Percentiles rank a stretch among this genome's conserved stretches.
Evolutionary conservation across 2,113 vertebrate species (phyloP).

Genomic region (Protomyctophum bolini): DNA sequence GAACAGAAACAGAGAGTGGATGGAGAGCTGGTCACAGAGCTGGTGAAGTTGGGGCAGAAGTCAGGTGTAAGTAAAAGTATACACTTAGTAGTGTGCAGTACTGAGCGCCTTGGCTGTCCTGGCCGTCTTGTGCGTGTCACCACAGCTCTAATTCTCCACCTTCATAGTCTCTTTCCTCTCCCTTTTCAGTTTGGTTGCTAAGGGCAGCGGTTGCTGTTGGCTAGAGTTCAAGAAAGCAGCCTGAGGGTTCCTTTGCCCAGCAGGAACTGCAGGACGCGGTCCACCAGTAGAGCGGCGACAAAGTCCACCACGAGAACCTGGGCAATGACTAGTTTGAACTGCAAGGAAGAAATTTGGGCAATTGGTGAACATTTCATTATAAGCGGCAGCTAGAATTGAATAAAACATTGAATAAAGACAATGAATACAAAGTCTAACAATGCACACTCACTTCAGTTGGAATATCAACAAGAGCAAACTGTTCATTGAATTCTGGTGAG

Average conservation of each 20-base stretch:
- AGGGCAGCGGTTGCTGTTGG: slow-evolving; percentile 70
- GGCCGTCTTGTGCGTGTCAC: slow-evolving; percentile 38
- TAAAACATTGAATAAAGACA: not conserved
- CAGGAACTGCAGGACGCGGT: slow-evolving; percentile 89
- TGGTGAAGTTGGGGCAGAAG: slow-evolving; percentile 32
- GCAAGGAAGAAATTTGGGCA: slow-evolving; percentile 22
- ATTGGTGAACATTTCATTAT: not conserved
- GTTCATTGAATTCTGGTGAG: slow-evolving; percentile 92
- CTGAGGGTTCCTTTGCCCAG: slow-evolving; percentile 89
- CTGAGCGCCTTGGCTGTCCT: slow-evolving; percentile 64
- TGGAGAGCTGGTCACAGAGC: slow-evolving; percentile 6
- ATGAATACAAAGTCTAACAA: not conserved
- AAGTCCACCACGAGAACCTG: slow-evolving; percentile 90
- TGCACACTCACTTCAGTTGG: slow-evolving; percentile 85
- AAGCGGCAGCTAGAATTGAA: not conserved
- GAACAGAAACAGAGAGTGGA: slow-evolving; percentile 26
- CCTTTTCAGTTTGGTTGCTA: slow-evolving; percentile 72
- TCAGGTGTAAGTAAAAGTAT: slow-evolving; percentile 44
- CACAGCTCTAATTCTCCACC: slow-evolving; percentile 56
- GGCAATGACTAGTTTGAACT: slow-evolving; percentile 94
- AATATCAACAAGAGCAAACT: slow-evolving; percentile 94
- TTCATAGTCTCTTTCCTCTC: slow-evolving; percentile 52
- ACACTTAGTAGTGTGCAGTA: slow-evolving; percentile 63
- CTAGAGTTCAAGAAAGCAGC: slow-evolving; percentile 90
- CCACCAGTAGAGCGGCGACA: slow-evolving; percentile 84